Evolutionary conservation across 2,797 vertebrate genomes (phyloP), one percentile per base, ranked within the genome.

Genomic region (Threskiornis aethiopicus): DNA sequence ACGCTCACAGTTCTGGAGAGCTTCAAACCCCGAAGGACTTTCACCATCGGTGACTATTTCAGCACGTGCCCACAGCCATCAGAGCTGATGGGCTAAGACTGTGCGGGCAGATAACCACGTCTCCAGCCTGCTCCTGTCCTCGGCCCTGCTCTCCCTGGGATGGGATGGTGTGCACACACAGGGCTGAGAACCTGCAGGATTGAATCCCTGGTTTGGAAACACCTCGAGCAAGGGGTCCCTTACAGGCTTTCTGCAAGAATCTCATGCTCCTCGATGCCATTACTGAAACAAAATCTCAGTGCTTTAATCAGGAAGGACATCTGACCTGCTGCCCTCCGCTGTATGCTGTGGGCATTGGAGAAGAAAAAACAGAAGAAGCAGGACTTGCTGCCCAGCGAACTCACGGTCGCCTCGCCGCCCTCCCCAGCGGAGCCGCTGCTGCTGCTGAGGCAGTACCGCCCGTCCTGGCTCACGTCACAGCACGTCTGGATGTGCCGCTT

Each of bases 401-500:
- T 94, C 99, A 99, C 99, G 76, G 99, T 99, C n/a, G 99, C 99
- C 95, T 99, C 99, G 22, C 98, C 99, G 89, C 99, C 99, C 91
- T 99, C 98, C 3, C 99, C 99, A 10, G 98, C 98, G 6, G 98
- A 99, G 80, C 99, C 99, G 3, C 98, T 99, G 98, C 99, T 99
- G 98, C 99, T 98, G 97, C 99, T 99, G 51, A 99, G 77, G 84
- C 99, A 98, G 94, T 98, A 98, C 87, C 98, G 97, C 49, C 98
- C 99, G 19, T 99, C 99, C 47, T 93, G 86, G 91, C 99, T 99
- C 88, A 98, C 98, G 3, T 99, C 99, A 62, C 99, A 99, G 98
- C 99, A 98, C 3, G 98, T 99, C 98, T 99, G 99, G 73, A 99
- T 99, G 97, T 99, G 98, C 95, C 98, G 99, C 98, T 99, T 99